phyloP scores from a whole-genome alignment of 2,113 vertebrate species.

The Psilopsiagon aurifrons region DNA sequence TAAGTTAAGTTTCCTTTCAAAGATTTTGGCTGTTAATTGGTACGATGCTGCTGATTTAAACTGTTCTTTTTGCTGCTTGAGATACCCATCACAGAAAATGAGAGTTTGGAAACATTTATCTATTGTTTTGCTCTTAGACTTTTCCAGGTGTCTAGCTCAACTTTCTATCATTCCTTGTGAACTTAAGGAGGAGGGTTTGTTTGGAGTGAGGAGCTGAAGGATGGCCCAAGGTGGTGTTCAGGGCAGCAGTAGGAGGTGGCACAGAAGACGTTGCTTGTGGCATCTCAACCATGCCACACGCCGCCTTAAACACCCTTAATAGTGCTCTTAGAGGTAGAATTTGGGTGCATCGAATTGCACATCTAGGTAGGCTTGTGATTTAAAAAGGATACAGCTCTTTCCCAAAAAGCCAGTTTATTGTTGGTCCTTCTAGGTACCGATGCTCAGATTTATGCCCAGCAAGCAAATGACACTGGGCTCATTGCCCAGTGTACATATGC shows the following conservation, averaged over 20 bases:
- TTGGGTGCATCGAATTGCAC: accelerated
- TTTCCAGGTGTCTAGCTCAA: background rate
- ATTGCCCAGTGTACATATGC: accelerated
- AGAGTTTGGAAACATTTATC: background rate
- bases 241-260: background rate
- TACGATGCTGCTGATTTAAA: background rate
- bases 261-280: background rate
- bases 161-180: background rate
- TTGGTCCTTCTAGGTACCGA: background rate
- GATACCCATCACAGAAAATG: accelerated
- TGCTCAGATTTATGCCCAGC: background rate
- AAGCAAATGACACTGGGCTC: background rate
- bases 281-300: background rate
- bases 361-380: accelerated
- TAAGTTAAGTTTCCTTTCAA: background rate
- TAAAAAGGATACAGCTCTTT: background rate
- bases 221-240: background rate
- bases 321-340: background rate
- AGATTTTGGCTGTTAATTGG: background rate
- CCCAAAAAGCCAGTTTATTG: background rate
- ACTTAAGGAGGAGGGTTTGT: background rate
- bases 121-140: background rate
- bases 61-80: background rate
- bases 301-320: background rate
- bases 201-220: background rate